Evolutionary conservation across 2,888 invertebrate species (phyloP).

Genomic region (Dicycla oo): DNA sequence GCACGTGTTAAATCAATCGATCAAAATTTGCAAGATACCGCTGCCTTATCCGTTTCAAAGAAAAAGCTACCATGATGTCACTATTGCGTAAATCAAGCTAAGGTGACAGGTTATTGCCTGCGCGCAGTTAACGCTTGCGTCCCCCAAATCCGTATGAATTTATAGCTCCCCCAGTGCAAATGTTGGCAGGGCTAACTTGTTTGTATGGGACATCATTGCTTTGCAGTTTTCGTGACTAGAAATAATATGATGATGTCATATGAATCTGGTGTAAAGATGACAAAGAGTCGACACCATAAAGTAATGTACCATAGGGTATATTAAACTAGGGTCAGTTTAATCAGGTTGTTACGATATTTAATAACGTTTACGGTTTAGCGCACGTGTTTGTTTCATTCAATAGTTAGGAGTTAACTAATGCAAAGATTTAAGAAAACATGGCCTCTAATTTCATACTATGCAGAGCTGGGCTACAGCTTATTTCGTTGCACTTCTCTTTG

Average conservation of each 20-base stretch:
- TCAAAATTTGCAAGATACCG: constrained; percentile 28
- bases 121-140: constrained; percentile 75
- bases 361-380: neutral
- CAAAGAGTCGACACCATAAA: neutral
- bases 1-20: constrained; percentile 31
- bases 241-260: constrained; percentile 13
- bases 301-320: neutral
- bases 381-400: neutral
- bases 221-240: constrained; percentile 45
- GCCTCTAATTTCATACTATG: neutral
- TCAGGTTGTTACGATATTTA: neutral
- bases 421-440: neutral
- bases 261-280: neutral
- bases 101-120: constrained; percentile 77
- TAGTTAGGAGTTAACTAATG: no score
- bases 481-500: neutral
- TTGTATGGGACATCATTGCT: constrained; percentile 51
- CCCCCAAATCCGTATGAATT: constrained; percentile 74
- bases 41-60: constrained; percentile 34
- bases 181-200: constrained; percentile 56
- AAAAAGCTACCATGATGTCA: constrained; percentile 48
- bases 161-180: constrained; percentile 68
- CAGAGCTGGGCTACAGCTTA: neutral
- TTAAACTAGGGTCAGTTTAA: neutral
- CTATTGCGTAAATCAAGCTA: constrained; percentile 73